A percentile compares a stretch with the other conserved stretches of the same genome.
Evolutionary conservation across 2,113 vertebrate genomes (phyloP).

Genomic region (Dicaeum eximium): DNA sequence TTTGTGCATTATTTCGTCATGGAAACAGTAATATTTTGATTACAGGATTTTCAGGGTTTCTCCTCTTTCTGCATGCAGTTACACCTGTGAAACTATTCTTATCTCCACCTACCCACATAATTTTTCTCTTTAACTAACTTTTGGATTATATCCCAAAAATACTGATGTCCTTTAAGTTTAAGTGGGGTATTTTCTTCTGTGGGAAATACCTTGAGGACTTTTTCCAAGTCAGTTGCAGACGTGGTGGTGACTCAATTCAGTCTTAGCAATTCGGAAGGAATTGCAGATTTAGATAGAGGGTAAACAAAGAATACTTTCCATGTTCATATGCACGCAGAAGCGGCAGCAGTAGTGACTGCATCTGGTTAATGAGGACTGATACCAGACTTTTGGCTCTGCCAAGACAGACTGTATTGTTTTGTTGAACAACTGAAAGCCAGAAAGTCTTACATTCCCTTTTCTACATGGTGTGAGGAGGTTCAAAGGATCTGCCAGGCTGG

Average conservation of each 20-base stretch:
- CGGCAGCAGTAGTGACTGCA: not conserved
- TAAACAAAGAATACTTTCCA: not conserved
- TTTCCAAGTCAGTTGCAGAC: not conserved
- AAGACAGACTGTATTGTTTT: not conserved
- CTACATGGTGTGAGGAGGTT: not conserved
- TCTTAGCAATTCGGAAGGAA: not conserved
- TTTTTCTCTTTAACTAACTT: not conserved
- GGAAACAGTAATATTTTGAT: not conserved
- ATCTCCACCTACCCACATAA: rapidly evolving
- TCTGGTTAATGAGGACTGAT: not conserved
- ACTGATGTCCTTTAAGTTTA: not conserved
- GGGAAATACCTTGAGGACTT: not conserved
- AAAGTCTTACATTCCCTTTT: not conserved
- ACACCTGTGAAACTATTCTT: not conserved
- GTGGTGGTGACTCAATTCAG: not conserved
- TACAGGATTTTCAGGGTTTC: not conserved
- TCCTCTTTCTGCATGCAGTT: not conserved
- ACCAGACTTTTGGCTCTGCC: not conserved
- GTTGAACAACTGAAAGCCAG: not conserved
- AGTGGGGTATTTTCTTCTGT: not conserved
- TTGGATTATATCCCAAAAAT: not conserved
- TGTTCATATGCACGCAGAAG: not conserved
- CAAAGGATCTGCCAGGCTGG: not conserved
- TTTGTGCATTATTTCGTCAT: not conserved
- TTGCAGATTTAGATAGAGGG: not conserved